Evolutionary conservation across 1,140 invertebrate species (phyloP), one percentile per base, ranked within the genome.

Genomic region (Acromyrmex echinatior): DNA sequence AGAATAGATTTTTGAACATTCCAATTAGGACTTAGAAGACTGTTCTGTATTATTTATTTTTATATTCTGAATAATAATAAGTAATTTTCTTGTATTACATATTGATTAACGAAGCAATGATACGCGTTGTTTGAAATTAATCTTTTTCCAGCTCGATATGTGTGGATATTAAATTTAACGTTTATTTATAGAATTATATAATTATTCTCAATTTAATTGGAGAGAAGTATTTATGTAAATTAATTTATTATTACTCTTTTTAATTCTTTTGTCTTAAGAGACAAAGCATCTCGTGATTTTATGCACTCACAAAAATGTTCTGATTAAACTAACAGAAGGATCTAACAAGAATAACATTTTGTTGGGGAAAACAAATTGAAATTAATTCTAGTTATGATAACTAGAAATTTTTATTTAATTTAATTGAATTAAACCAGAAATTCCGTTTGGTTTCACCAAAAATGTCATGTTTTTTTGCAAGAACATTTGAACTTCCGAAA

Each of bases 201-300:
- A 68, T 68, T 68, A 68, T 68, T 9, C n/a, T 45, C 10, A n/a
- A 21, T 45, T 63, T 45, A 68, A 68, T 68, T 68, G 65, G 3
- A 4, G 65, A 39, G 18, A 66, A 66, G 10, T 66, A 66, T 62
- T 28, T 63, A 28, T 28, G 9, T 63, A 6, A 63, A 31, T 31
- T 63, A 63, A 63, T 63, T 28, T 63, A 63, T 45, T 45, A 45
- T 45, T 51, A 51, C 35, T 68, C 5, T 35, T 45, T 68, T 45
- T 9, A 68, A 45, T 14, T 68, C 18, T 21, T n/a, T 68, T 12
- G n/a, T 66, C 35, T 68, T 1, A 45, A 39, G n/a, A 45, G 49
- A 45, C 18, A 45, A 21, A 45, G 4, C 14, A 45, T 45, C 12
- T 2, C 21, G 10, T 68, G 4, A 68, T 45, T 68, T 68, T 45